A percentile compares a stretch with the other conserved stretches of the same genome.
Evolutionary conservation across 2,113 vertebrate genomes (phyloP).

Genomic region (Stictonetta naevosa): DNA sequence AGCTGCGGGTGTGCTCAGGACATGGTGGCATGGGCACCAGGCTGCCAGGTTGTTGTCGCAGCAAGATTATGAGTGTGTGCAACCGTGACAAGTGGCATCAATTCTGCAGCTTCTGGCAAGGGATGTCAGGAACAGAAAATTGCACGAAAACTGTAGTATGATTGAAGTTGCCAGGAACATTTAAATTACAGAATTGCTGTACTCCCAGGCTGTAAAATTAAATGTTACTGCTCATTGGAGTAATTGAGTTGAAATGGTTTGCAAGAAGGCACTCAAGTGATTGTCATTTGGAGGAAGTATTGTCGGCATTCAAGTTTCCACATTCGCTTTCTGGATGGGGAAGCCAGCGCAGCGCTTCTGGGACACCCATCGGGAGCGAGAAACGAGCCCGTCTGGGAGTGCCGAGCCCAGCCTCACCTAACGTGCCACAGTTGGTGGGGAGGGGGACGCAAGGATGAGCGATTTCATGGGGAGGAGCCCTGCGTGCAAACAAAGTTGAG

Average conservation of each 20-base stretch:
- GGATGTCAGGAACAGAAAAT: slow-evolving; percentile 38
- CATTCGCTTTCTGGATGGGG: neutral
- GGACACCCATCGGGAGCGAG: neutral
- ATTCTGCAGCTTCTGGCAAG: slow-evolving; percentile 3
- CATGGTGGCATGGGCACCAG: neutral
- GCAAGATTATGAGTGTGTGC: neutral
- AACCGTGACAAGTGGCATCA: neutral
- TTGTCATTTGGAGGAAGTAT: slow-evolving; percentile 22
- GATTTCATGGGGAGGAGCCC: neutral
- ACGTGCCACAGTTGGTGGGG: neutral
- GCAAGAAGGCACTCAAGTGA: slow-evolving; percentile 16
- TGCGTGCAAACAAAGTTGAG: neutral
- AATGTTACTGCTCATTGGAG: slow-evolving; percentile 33
- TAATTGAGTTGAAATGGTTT: slow-evolving; percentile 27
- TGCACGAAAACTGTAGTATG: neutral
- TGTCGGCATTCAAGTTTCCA: neutral
- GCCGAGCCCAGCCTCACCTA: neutral
- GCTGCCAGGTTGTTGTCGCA: slow-evolving; percentile 50
- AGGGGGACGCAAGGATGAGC: neutral
- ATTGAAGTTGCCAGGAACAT: slow-evolving; percentile 41
- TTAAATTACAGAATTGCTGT: neutral
- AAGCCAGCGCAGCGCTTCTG: neutral
- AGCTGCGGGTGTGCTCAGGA: slow-evolving; percentile 21
- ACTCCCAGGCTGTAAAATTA: slow-evolving; percentile 25
- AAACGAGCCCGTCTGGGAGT: neutral